These are phyloP conservation scores for Urosaurus nigricauda DNA, from an alignment of 2,797 vertebrate species.

Conservation along the genomic window DNA sequence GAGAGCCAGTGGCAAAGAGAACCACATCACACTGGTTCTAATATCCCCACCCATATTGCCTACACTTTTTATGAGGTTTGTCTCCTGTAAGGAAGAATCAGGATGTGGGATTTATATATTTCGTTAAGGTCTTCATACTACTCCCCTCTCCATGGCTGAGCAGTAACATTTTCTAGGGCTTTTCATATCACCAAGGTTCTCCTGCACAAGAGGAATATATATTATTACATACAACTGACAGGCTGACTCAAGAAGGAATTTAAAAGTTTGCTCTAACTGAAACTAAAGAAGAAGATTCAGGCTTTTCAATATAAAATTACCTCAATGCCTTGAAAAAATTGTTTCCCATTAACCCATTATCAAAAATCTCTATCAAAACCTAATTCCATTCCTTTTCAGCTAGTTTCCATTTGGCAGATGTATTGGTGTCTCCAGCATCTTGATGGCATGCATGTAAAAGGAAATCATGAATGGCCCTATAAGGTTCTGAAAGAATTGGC, in stretches of 20 bases:
- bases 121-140: not conserved
- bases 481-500: too few species aligned
- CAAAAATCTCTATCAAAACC: too few species aligned
- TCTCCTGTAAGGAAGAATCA: not conserved
- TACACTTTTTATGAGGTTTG: too few species aligned
- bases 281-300: too few species aligned
- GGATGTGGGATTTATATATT: not conserved
- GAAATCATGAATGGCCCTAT: too few species aligned
- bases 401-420: not conserved
- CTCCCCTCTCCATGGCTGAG: not conserved
- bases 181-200: not conserved
- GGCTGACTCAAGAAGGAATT: not conserved
- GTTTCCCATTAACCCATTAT: not conserved
- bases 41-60: too few species aligned
- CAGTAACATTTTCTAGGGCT: not conserved
- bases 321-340: not conserved
- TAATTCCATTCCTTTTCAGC: not conserved
- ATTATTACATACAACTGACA: not conserved
- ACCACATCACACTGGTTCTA: not conserved
- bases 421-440: not conserved
- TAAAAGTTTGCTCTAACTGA: too few species aligned
- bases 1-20: not conserved
- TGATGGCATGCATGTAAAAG: not conserved
- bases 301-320: not conserved
- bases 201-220: conserved; percentile 9